A percentile compares a stretch with the other conserved stretches of the same genome.
These are phyloP conservation scores for Andrena dorsata DNA, from an alignment of 2,888 invertebrate species.

Conservation along the genomic window DNA sequence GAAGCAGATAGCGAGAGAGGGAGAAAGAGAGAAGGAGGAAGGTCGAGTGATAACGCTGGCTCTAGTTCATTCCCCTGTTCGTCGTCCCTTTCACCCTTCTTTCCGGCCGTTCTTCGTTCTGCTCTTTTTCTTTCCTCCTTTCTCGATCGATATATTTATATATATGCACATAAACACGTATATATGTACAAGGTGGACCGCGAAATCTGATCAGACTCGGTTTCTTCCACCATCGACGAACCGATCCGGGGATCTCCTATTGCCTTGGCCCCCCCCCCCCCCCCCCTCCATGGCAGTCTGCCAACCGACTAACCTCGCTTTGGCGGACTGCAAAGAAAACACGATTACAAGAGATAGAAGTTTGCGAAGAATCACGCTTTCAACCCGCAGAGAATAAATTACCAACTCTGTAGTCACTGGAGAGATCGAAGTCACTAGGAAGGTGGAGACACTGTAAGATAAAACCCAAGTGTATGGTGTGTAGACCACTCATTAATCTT, in stretches of 20 bases:
- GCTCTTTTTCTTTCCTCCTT: constrained; percentile 61
- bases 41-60: constrained; percentile 63
- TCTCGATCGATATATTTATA: constrained; percentile 66
- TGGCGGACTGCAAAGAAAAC: too few species aligned
- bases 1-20: constrained; percentile 34
- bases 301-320: too few species aligned
- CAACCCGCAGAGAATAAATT: too few species aligned
- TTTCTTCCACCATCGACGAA: neutral
- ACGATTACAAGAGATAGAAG: too few species aligned
- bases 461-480: neutral
- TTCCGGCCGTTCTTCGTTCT: constrained; percentile 60
- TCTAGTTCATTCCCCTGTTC: constrained; percentile 75
- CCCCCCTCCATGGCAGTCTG: too few species aligned
- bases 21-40: constrained; percentile 38
- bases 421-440: neutral
- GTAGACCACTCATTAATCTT: neutral
- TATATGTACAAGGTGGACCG: constrained; percentile 48
- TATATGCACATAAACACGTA: constrained; percentile 59
- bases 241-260: neutral
- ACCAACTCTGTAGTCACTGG: too few species aligned
- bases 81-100: constrained; percentile 68
- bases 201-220: neutral
- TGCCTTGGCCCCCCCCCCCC: neutral
- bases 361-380: too few species aligned
- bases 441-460: neutral